Percentiles rank a stretch among this genome's conserved stretches.
Conservation (phyloP, 2,888 invertebrate genomes). For the Harpalus rufipes region DNA sequence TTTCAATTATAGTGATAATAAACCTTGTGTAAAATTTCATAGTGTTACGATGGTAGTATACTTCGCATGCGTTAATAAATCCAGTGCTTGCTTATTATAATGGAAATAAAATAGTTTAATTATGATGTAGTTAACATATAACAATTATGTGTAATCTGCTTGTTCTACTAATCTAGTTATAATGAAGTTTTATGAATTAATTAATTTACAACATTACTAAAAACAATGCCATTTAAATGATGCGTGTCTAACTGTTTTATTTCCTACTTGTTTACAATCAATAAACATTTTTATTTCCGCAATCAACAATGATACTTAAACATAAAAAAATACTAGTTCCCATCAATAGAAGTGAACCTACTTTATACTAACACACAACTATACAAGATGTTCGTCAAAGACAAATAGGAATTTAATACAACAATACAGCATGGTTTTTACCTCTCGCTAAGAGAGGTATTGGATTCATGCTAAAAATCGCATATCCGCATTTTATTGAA, state of each 20-base stretch:
- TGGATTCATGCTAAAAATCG: too few relatives aligned
- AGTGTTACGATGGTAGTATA: too few relatives aligned
- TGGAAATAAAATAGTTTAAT: neutral
- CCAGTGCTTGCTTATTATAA: neutral
- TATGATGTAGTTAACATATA: neutral
- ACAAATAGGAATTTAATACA: too few relatives aligned
- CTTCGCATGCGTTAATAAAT: too few relatives aligned
- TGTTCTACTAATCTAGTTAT: neutral
- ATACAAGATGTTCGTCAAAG: too few relatives aligned
- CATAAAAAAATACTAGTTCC: neutral
- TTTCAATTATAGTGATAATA: too few relatives aligned
- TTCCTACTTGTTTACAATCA: constrained; percentile 10
- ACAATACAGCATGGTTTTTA: too few relatives aligned
- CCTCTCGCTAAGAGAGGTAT: too few relatives aligned
- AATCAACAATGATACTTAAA: neutral
- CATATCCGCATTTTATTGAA: too few relatives aligned
- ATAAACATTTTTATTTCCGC: neutral
- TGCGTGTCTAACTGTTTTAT: neutral
- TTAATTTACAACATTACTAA: neutral
- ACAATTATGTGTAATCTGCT: neutral
- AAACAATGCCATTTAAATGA: neutral
- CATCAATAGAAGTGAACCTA: neutral
- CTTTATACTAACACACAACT: too few relatives aligned
- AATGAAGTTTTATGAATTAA: constrained; percentile 13
- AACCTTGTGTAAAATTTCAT: too few relatives aligned